Evolutionary conservation across 2,888 invertebrate species (phyloP).

Genomic region (Epicampocera succincta): DNA sequence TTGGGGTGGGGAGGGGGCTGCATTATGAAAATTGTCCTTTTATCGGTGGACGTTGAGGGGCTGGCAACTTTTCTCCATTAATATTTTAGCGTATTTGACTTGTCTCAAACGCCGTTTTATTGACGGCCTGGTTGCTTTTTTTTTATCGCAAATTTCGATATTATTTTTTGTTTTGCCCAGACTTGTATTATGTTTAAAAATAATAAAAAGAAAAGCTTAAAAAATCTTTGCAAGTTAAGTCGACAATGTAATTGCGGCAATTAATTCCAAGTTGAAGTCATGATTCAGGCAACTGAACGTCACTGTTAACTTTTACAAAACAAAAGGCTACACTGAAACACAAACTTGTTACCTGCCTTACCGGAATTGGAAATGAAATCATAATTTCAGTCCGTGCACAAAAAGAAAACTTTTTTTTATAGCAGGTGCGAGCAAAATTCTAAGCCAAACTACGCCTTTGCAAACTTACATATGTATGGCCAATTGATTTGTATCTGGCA

Average conservation of each 20-base stretch:
- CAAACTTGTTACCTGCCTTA: not conserved
- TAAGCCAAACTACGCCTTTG: not conserved
- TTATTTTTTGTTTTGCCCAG: not conserved
- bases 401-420: not conserved
- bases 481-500: not conserved
- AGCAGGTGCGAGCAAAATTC: not conserved
- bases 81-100: too few species aligned
- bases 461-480: too few species aligned
- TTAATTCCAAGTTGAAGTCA: slow-evolving; percentile 74
- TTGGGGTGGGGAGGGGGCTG: too few species aligned
- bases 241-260: slow-evolving; percentile 78
- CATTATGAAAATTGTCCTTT: too few species aligned
- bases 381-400: not conserved
- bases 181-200: not conserved
- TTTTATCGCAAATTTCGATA: not conserved
- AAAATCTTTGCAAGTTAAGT: slow-evolving; percentile 61
- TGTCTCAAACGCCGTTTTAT: too few species aligned
- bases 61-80: too few species aligned
- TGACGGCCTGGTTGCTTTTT: not conserved
- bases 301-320: slow-evolving; percentile 44
- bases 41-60: too few species aligned
- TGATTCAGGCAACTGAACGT: slow-evolving; percentile 59
- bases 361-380: not conserved
- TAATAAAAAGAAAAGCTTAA: not conserved
- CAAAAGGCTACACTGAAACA: slow-evolving; percentile 56